phyloP scores from a whole-genome alignment of 2,888 invertebrate genomes.

The Scaptomyza parva region DNA sequence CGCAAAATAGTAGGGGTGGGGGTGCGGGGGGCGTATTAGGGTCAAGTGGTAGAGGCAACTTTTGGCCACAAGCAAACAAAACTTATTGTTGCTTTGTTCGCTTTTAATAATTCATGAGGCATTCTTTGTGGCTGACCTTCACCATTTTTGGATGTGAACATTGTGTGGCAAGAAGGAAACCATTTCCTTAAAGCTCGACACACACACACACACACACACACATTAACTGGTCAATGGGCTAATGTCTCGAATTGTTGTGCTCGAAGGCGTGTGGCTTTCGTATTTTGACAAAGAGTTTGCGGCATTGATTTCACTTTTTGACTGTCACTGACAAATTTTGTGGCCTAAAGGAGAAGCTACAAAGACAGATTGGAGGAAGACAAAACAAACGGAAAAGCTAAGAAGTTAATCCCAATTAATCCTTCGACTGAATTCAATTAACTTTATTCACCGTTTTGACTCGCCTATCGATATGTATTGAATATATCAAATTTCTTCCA shows the following conservation, averaged over 20 bases:
- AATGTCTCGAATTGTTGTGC: slow-evolving; percentile 15
- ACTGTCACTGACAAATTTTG: slow-evolving; percentile 25
- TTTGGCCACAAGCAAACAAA: slow-evolving; percentile 29
- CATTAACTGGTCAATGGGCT: slow-evolving; percentile 2
- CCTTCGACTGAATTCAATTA: too few species aligned
- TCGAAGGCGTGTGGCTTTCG: slow-evolving; percentile 4
- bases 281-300: slow-evolving; percentile 36
- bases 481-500: slow-evolving; percentile 71
- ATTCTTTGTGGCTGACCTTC: slow-evolving; percentile 72
- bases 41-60: slow-evolving; percentile 58
- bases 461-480: neutral
- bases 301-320: slow-evolving; percentile 59
- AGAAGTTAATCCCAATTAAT: too few species aligned
- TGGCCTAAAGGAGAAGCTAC: slow-evolving; percentile 10
- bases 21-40: slow-evolving; percentile 57
- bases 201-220: too few species aligned
- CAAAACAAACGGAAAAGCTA: too few species aligned
- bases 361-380: slow-evolving; percentile 19
- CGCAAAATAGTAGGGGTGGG: too few species aligned
- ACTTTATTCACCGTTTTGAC: slow-evolving; percentile 1
- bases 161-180: slow-evolving; percentile 28
- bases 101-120: slow-evolving; percentile 76
- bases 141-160: slow-evolving; percentile 57
- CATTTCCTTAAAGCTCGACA: slow-evolving; percentile 31
- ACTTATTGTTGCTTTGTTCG: slow-evolving; percentile 29